These are phyloP conservation scores for Cantharis nigra DNA, from an alignment of 2,888 invertebrate genomes.

Conservation along the genomic window DNA sequence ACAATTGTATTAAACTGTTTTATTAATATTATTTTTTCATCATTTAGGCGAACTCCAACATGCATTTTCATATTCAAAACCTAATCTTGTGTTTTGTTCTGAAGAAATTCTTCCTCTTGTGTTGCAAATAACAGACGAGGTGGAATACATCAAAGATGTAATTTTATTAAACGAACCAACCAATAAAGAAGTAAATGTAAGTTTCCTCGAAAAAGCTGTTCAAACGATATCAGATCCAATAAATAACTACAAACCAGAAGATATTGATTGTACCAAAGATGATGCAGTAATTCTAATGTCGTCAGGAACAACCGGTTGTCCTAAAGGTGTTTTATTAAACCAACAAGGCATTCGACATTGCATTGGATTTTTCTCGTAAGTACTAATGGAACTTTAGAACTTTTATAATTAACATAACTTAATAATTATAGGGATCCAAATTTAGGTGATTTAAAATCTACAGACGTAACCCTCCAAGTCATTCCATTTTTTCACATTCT, in stretches of 20 bases:
- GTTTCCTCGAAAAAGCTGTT: background rate
- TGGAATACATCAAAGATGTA: background rate
- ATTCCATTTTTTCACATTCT: background rate
- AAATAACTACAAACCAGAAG: background rate
- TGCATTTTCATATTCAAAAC: slow-evolving; percentile 68
- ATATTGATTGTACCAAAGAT: background rate
- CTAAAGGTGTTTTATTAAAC: slow-evolving; percentile 77
- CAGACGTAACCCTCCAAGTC: background rate
- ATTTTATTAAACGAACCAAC: background rate
- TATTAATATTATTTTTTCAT: background rate
- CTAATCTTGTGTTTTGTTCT: slow-evolving; percentile 71
- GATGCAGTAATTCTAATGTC: slow-evolving; percentile 62
- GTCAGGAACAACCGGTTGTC: slow-evolving; percentile 79
- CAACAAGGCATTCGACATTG: background rate
- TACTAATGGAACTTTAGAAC: background rate
- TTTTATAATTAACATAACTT: background rate
- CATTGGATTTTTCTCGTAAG: background rate
- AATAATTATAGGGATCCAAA: background rate
- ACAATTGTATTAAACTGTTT: background rate
- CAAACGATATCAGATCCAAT: background rate
- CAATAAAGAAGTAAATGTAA: background rate
- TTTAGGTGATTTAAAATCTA: background rate
- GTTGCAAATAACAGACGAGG: background rate
- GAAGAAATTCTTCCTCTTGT: slow-evolving; percentile 39
- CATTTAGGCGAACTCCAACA: slow-evolving; percentile 70